Evolutionary conservation across 2,113 vertebrate species (phyloP).

Genomic region (Oenanthe oenanthe): DNA sequence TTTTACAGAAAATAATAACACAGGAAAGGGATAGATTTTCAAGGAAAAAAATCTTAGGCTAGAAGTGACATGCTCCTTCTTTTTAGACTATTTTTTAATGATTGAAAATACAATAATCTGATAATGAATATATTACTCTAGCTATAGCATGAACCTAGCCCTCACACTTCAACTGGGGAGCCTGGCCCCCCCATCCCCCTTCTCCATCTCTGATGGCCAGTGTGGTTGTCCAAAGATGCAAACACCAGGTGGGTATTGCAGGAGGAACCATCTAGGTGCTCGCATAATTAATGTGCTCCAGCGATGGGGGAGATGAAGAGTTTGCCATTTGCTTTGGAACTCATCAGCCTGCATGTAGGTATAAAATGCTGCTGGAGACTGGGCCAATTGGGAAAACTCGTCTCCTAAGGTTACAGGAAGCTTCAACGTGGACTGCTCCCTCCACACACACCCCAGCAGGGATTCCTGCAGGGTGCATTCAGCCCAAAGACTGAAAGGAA

Average conservation of each 20-base stretch:
- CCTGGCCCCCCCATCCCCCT: neutral
- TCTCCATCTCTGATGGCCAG: neutral
- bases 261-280: neutral
- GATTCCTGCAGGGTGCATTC: neutral
- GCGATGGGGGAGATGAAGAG: neutral
- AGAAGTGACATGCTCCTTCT: neutral
- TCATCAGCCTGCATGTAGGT: neutral
- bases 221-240: neutral
- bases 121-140: neutral
- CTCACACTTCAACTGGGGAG: neutral
- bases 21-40: neutral
- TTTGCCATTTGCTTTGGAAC: neutral
- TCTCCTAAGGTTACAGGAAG: neutral
- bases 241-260: neutral
- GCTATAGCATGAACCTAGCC: neutral
- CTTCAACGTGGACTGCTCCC: neutral
- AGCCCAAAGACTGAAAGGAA: neutral
- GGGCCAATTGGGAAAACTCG: neutral
- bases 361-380: neutral
- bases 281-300: fast-evolving
- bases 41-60: neutral
- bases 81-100: neutral
- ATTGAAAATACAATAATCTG: neutral
- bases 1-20: neutral
- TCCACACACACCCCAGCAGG: neutral